Conservation (phyloP, 1,140 invertebrate genomes). For the Ephestia elutella region DNA sequence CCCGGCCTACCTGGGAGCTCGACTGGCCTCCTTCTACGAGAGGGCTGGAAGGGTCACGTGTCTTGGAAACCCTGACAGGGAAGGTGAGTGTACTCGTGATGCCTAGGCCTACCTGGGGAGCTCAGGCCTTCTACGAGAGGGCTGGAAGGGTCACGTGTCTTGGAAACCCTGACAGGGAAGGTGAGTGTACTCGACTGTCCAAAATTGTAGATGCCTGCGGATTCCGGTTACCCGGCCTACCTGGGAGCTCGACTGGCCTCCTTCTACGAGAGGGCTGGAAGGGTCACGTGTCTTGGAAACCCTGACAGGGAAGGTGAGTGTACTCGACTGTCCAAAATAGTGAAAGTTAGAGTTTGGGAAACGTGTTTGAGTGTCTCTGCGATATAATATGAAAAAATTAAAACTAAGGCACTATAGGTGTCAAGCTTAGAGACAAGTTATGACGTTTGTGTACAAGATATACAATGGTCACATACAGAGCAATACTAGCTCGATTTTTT, state of each 20-base stretch:
- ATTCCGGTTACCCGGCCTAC: conserved; percentile 99
- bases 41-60: conserved; percentile 98
- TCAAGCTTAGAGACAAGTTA: too few species aligned
- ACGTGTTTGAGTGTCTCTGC: too few species aligned
- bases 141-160: conserved; percentile 92
- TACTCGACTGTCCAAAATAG: too few species aligned
- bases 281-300: conserved; percentile 98
- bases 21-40: conserved; percentile 99
- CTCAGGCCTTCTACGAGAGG: conserved; percentile 99
- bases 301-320: conserved; percentile 93
- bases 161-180: conserved; percentile 28
- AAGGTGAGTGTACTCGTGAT: conserved; percentile 89
- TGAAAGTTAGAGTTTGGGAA: too few species aligned
- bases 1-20: conserved; percentile 98
- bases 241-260: conserved; percentile 97
- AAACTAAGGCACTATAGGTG: too few species aligned
- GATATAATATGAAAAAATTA: too few species aligned
- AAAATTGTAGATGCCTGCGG: conserved; percentile 99
- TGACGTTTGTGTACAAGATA: too few species aligned
- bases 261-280: conserved; percentile 99
- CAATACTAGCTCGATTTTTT: too few species aligned
- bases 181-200: conserved; percentile 29
- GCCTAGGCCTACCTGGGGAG: conserved; percentile 99
- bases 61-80: conserved; percentile 97
- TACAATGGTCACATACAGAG: too few species aligned